Base-by-base conservation (phyloP, 64 coral and sea anemone genomes). In the Actinia tenebrosa region DNA sequence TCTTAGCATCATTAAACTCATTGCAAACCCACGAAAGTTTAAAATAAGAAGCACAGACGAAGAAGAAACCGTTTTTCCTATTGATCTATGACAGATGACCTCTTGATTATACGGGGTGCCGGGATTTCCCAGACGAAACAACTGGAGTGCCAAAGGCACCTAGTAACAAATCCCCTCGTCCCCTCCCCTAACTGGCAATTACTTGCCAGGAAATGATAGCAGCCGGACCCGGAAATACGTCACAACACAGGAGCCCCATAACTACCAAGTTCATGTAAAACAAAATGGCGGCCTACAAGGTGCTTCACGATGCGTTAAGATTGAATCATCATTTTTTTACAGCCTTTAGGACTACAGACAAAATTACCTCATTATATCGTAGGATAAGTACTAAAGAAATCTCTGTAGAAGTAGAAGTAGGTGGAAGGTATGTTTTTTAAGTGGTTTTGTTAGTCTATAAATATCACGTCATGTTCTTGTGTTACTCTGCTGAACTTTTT, bases 321-420 rank as follows among this genome's bases (percentile, higher is more conserved):
- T 37, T 81, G 0, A 81, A 53, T 0, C 79, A 45, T 53, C 45
- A 47, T 50, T 81, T 81, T 14, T 15, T 20, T 81, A 22, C 46
- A 53, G 17, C 22, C 2, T 75, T 75, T 75, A 75, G 69, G 46
- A 53, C 42, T 81, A 20, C 22, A 81, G 44, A 45, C 19, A 81
- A 81, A 81, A 19, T 81, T 81, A 4, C 4, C 53, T 47, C 16
- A 8, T 52, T 10, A 0, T 56, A 5, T 25, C 83, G 83, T 59
- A n/a, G 56, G 3, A 37, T 59, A 13, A 85, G 56, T 42, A 26
- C 15, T 18, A 60, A 85, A 85, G 83, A 85, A 85, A 44, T 30
- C 9, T 56, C 53, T 85, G 83, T 85, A 43, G 80, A 85, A 45
- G 83, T 85, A 19, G 83, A 85, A 85, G 83, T 85, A 18, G 83